phyloP scores from a whole-genome alignment of 2,888 invertebrate genomes.

The Metellina segmentata region DNA sequence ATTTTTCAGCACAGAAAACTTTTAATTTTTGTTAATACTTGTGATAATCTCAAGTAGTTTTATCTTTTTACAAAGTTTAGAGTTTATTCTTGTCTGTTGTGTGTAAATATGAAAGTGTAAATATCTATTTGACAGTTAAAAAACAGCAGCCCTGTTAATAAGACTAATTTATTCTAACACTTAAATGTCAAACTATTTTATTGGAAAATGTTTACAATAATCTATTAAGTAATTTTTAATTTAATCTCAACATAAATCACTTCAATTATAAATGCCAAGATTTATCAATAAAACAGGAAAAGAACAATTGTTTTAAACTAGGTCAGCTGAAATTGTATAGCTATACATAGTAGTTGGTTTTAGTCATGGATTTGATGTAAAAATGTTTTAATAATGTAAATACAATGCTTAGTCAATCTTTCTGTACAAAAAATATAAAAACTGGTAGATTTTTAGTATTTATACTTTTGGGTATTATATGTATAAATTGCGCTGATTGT shows the following conservation, averaged over 20 bases:
- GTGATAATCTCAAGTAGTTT: slow-evolving; percentile 22
- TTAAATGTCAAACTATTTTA: not conserved
- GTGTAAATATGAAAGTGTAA: slow-evolving; percentile 24
- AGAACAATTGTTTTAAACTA: not conserved
- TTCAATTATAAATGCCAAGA: no score
- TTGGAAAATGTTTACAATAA: not conserved
- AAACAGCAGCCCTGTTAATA: not conserved
- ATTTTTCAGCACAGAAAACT: not conserved
- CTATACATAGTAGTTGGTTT: not conserved
- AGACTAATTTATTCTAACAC: not conserved
- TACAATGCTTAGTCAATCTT: slow-evolving; percentile 55
- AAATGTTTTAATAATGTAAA: slow-evolving; percentile 57
- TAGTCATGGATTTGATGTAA: slow-evolving; percentile 32
- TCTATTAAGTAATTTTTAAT: no score
- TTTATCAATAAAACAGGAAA: not conserved
- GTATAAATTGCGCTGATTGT: slow-evolving; percentile 24
- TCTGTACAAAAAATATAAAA: slow-evolving; percentile 56
- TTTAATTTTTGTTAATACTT: slow-evolving; percentile 15
- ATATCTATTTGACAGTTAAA: slow-evolving; percentile 9
- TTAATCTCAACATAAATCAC: no score
- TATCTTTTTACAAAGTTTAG: slow-evolving; percentile 42
- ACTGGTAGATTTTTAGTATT: slow-evolving; percentile 68
- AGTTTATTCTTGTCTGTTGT: slow-evolving; percentile 25
- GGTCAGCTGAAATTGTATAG: slow-evolving; percentile 23
- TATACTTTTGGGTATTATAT: slow-evolving; percentile 71